A percentile compares a stretch with the other conserved stretches of the same genome.
Evolutionary conservation across 1,140 invertebrate species (phyloP).

Genomic region (Luehdorfia chinensis): DNA sequence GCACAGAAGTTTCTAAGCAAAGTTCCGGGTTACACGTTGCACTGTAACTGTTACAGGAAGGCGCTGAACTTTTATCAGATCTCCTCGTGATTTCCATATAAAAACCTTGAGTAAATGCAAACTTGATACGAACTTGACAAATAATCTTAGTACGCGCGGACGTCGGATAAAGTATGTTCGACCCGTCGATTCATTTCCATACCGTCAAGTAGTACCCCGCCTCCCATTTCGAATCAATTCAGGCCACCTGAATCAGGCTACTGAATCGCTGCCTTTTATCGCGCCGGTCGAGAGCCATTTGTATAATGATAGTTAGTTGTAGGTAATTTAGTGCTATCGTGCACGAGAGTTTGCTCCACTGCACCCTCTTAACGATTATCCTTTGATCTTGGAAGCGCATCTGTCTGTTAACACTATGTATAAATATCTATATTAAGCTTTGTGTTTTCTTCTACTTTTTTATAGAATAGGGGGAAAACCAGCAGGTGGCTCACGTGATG

Average conservation of each 20-base stretch:
- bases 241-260: conserved; percentile 13
- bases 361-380: conserved; percentile 14
- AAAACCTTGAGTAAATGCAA: too few species aligned
- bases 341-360: conserved; percentile 11
- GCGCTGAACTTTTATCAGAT: too few species aligned
- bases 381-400: conserved; percentile 11
- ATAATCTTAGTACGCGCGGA: too few species aligned
- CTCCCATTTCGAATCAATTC: conserved; percentile 13
- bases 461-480: too few species aligned
- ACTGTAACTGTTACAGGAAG: too few species aligned
- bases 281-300: conserved; percentile 13
- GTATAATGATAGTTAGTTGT: conserved; percentile 16
- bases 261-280: conserved; percentile 16
- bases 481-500: too few species aligned
- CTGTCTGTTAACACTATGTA: conserved; percentile 10
- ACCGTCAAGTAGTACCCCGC: conserved; percentile 6
- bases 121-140: too few species aligned
- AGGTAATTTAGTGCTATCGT: conserved; percentile 14
- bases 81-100: too few species aligned
- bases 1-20: too few species aligned
- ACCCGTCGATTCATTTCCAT: conserved; percentile 5
- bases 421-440: conserved; percentile 1
- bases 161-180: conserved; percentile 9
- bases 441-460: too few species aligned
- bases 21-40: too few species aligned